Conservation (phyloP, 2,888 invertebrate species). For the Rhimphoctona megacephalus region DNA sequence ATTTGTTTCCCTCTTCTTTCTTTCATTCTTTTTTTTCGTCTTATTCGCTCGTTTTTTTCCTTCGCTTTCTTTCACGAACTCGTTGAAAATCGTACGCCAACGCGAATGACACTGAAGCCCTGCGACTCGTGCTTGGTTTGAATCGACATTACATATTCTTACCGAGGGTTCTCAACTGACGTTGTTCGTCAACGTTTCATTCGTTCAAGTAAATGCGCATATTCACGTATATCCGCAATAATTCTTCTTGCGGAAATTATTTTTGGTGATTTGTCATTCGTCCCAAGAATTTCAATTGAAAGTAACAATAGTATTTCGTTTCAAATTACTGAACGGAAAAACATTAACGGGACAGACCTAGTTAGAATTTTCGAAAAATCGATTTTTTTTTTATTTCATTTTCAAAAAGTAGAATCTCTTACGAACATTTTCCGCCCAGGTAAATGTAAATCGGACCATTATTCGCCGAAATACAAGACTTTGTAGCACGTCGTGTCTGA, state of each 20-base stretch:
- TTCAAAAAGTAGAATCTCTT: too few species aligned
- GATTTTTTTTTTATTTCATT: too few species aligned
- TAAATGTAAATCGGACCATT: too few species aligned
- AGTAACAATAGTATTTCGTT: not conserved
- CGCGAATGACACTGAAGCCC: constrained; percentile 49
- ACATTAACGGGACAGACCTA: too few species aligned
- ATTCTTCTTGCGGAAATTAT: not conserved
- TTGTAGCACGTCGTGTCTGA: too few species aligned
- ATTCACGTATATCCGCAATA: not conserved
- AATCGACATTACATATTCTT: constrained; percentile 19
- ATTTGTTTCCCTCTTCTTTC: constrained; percentile 53
- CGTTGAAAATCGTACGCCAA: constrained; percentile 59
- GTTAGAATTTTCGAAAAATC: too few species aligned
- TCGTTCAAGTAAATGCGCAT: not conserved
- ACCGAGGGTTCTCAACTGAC: constrained; percentile 49
- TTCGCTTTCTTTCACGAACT: constrained; percentile 59
- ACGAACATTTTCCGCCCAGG: too few species aligned
- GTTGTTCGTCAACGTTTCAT: not conserved
- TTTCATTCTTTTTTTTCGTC: constrained; percentile 32
- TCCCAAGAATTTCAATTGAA: not conserved
- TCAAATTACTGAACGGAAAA: not conserved
- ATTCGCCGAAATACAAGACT: too few species aligned
- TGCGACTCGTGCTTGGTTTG: constrained; percentile 1
- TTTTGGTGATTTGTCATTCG: not conserved
- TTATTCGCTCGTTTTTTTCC: constrained; percentile 19